Evolutionary conservation across 2,888 invertebrate genomes (phyloP).

Genomic region (Hecatera dysodea): DNA sequence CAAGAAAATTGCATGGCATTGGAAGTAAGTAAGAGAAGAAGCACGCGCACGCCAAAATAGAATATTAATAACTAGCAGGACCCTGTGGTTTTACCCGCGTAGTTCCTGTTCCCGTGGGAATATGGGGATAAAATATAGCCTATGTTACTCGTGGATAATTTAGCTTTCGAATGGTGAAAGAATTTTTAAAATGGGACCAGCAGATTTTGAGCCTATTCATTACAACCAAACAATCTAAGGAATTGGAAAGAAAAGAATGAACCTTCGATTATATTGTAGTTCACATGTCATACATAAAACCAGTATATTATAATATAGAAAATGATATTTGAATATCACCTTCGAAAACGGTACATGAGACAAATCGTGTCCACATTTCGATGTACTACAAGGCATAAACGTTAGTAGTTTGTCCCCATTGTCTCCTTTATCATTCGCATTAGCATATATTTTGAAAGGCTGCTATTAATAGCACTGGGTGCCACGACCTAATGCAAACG

Average conservation of each 20-base stretch:
- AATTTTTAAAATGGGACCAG: too few species aligned
- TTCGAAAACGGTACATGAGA: constrained; percentile 22
- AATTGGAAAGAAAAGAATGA: background rate
- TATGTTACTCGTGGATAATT: too few species aligned
- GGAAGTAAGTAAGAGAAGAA: too few species aligned
- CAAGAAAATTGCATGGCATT: background rate
- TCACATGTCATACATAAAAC: background rate
- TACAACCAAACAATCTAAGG: too few species aligned
- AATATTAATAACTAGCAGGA: too few species aligned
- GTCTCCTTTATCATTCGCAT: constrained; percentile 61
- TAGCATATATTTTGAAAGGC: constrained; percentile 65
- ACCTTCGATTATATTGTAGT: too few species aligned
- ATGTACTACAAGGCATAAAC: constrained; percentile 42
- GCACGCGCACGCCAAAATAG: too few species aligned
- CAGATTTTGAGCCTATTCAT: too few species aligned
- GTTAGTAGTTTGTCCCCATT: constrained; percentile 47
- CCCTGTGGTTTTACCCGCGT: too few species aligned
- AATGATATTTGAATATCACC: constrained; percentile 22
- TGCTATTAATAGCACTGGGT: constrained; percentile 54
- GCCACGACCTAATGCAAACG: constrained; percentile 57
- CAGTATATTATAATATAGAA: background rate
- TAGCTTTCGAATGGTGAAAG: too few species aligned
- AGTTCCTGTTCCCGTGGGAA: too few species aligned
- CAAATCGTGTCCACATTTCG: constrained; percentile 51
- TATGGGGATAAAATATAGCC: too few species aligned